phyloP scores from a whole-genome alignment of 1,140 invertebrate genomes.

The Phenacoccus solenopsis region DNA sequence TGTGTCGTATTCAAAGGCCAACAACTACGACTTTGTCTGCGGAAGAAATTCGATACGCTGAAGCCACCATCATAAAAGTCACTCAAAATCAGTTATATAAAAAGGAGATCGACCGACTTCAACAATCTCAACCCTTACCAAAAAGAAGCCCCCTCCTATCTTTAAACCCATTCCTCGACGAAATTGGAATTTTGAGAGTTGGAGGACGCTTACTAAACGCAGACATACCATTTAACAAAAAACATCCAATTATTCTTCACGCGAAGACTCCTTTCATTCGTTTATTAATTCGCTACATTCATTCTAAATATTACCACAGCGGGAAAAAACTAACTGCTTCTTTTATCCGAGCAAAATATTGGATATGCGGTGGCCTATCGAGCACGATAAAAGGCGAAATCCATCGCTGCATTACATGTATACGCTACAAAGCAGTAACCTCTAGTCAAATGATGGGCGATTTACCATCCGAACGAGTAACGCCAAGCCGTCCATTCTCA shows the following conservation, averaged over 20 bases:
- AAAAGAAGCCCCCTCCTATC: neutral
- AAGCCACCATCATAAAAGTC: too few species aligned
- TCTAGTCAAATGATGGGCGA: slow-evolving; percentile 30
- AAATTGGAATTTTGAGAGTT: slow-evolving; percentile 21
- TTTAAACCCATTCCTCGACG: slow-evolving; percentile 22
- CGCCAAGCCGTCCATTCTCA: slow-evolving; percentile 28
- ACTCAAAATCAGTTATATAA: too few species aligned
- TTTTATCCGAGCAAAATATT: slow-evolving; percentile 27
- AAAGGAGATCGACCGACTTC: slow-evolving; percentile 1
- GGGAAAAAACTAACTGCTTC: slow-evolving; percentile 25
- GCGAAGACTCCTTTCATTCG: slow-evolving; percentile 28
- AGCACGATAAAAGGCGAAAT: slow-evolving; percentile 24
- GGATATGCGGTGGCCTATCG: slow-evolving; percentile 25
- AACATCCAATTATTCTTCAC: slow-evolving; percentile 24
- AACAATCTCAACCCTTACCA: neutral
- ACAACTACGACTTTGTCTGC: neutral
- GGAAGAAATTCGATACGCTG: neutral
- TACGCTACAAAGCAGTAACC: slow-evolving; percentile 9
- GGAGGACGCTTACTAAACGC: slow-evolving; percentile 21
- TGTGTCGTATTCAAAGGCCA: neutral
- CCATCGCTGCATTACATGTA: slow-evolving; percentile 29
- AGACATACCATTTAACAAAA: neutral
- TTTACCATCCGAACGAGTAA: slow-evolving; percentile 29
- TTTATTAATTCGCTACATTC: slow-evolving; percentile 29
- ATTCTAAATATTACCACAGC: slow-evolving; percentile 28